Evolutionary conservation across 2,888 invertebrate genomes (phyloP), one percentile per base, ranked within the genome.

Genomic region (Protophormia terraenovae): DNA sequence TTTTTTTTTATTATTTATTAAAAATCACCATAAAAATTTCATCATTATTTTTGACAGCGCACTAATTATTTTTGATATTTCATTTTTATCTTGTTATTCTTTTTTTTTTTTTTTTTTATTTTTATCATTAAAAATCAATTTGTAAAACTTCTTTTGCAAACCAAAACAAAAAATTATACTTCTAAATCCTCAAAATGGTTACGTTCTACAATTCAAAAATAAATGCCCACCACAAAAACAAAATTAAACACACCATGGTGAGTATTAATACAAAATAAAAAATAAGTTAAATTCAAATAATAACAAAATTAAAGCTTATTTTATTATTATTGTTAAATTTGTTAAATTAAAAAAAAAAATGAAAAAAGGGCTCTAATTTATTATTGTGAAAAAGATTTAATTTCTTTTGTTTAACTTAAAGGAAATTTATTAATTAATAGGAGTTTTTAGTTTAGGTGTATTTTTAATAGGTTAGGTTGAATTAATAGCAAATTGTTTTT

Each of bases 121-220:
- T 78, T 82, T 78, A 69, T 62, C 81, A 78, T 78, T 62, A 73
- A n/a, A n/a, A 81, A 69, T 82, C 69, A 82, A 82, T 82, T n/a
- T 85, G 78, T 82, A 85, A 82, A 78, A 79, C 81, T 82, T 85
- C 55, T 78, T 78, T 85, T 85, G 85, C 85, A 82, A 85, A 47
- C 58, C 38, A 38, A 71, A 69, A 77, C 72, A 80, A 84, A 84
- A 80, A 77, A 67, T 77, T 73, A 76, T 76, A 78, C 75, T 71
- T 80, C 82, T 73, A 67, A 85, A 85, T 82, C 85, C 79, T 79
- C 85, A 78, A 82, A 78, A 82, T 78, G 85, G 85, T 85, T n/a
- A n/a, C n/a, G n/a, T n/a, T 66, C 85, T 79, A 66, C 85, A 82
- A 85, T 72, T 75, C 12, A 73, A 78, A 47, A 82, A n/a, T n/a